Conservation (phyloP, 2,888 invertebrate genomes). For the Nyleta sp. region DNA sequence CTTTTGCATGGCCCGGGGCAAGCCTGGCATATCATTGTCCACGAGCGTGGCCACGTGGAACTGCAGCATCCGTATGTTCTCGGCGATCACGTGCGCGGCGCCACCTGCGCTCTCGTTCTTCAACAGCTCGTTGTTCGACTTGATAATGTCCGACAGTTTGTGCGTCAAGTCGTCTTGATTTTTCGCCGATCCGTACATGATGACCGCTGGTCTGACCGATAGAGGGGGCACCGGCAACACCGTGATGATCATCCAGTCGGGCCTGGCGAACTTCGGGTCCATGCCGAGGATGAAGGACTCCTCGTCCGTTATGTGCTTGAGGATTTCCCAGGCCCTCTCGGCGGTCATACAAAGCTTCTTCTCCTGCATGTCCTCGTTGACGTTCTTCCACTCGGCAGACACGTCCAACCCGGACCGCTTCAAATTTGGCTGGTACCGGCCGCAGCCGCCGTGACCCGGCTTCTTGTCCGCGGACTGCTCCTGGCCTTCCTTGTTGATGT, state of each 20-base stretch:
- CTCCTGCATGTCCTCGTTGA: slow-evolving; percentile 99
- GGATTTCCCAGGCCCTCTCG: slow-evolving; percentile 98
- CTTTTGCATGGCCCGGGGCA: slow-evolving; percentile 99
- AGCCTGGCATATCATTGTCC: slow-evolving; percentile 99
- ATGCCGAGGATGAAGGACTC: slow-evolving; percentile 97
- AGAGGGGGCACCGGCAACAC: slow-evolving; percentile 98
- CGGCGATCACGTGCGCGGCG: slow-evolving; percentile 97
- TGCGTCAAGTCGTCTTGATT: slow-evolving; percentile 99
- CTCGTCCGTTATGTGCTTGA: slow-evolving; percentile 98
- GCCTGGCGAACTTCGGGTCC: slow-evolving; percentile 98
- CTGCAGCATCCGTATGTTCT: slow-evolving; percentile 98
- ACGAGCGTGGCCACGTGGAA: slow-evolving; percentile 99
- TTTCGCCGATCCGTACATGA: slow-evolving; percentile 99
- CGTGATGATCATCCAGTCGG: slow-evolving; percentile 99
- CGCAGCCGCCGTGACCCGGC: slow-evolving; percentile 97
- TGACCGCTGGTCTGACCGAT: slow-evolving; percentile 98
- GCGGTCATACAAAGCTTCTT: slow-evolving; percentile 97
- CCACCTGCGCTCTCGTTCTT: slow-evolving; percentile 98
- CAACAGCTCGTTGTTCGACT: slow-evolving; percentile 97
- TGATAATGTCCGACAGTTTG: slow-evolving; percentile 99
- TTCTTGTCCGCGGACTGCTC: slow-evolving; percentile 84
- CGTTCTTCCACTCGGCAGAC: slow-evolving; percentile 99
- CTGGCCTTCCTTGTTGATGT: slow-evolving; percentile 91
- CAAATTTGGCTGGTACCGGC: slow-evolving; percentile 98
- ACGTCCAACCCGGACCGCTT: slow-evolving; percentile 95